Conservation (phyloP, 2,888 invertebrate genomes). For the Hyposoter didymator region DNA sequence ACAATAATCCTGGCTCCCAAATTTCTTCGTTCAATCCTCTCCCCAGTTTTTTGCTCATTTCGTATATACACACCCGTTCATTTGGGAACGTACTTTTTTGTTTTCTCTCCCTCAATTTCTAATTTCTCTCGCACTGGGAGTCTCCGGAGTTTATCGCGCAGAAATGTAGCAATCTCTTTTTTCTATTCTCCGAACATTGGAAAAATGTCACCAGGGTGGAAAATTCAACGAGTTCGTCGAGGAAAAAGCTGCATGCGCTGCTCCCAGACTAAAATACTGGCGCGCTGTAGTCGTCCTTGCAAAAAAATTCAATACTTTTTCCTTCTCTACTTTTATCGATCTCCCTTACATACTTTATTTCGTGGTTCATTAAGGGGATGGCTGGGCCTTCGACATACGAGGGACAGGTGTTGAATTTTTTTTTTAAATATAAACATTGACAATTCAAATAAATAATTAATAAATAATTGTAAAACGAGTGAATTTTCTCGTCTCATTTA, state of each 20-base stretch:
- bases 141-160: constrained; percentile 51
- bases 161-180: constrained; percentile 27
- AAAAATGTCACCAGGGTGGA: constrained; percentile 44
- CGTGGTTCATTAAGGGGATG: constrained; percentile 39
- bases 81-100: constrained; percentile 25
- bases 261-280: neutral
- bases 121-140: constrained; percentile 23
- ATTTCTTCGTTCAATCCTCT: constrained; percentile 1
- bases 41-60: neutral
- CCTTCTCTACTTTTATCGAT: neutral
- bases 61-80: neutral
- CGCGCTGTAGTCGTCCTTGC: neutral
- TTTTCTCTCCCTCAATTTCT: constrained; percentile 21
- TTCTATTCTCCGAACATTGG: constrained; percentile 18
- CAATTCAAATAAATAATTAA: neutral
- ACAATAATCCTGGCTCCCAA: constrained; percentile 5
- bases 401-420: neutral
- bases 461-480: neutral
- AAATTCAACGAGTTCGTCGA: constrained; percentile 51
- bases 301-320: neutral
- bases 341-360: neutral
- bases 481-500: neutral
- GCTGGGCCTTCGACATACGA: neutral
- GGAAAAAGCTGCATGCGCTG: constrained; percentile 17
- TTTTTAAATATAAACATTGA: too few relatives aligned